phyloP scores from a whole-genome alignment of 2,888 invertebrate species.

The Amphipoea oculea region DNA sequence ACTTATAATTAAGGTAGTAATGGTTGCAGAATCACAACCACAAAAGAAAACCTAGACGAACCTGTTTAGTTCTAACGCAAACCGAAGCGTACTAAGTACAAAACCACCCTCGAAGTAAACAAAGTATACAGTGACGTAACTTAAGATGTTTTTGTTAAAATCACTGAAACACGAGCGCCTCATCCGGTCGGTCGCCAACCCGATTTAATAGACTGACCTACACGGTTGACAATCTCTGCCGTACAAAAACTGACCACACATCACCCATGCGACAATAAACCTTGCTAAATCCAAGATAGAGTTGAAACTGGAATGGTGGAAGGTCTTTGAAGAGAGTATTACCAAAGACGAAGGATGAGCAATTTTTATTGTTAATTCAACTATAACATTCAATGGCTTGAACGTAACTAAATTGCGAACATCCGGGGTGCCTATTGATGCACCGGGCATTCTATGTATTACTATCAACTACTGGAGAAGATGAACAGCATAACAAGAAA shows the following conservation, averaged over 20 bases:
- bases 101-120: constrained; percentile 74
- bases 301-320: constrained; percentile 49
- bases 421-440: constrained; percentile 88
- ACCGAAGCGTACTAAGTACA: constrained; percentile 36
- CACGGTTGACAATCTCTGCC: constrained; percentile 81
- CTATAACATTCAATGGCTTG: constrained; percentile 87
- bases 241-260: constrained; percentile 67
- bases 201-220: constrained; percentile 89
- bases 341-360: constrained; percentile 83
- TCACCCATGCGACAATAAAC: constrained; percentile 45
- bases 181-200: constrained; percentile 87
- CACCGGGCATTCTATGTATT: constrained; percentile 74
- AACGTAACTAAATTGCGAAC: constrained; percentile 89
- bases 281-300: constrained; percentile 7
- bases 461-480: constrained; percentile 75
- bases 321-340: constrained; percentile 34
- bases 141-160: constrained; percentile 85
- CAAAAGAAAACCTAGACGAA: background rate
- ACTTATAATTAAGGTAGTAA: background rate
- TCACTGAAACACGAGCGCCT: constrained; percentile 85
- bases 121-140: constrained; percentile 83
- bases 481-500: constrained; percentile 81
- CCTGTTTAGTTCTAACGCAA: constrained; percentile 13
- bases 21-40: background rate
- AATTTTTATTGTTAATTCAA: constrained; percentile 89